Base-by-base conservation (phyloP, 92 coral and sea anemone genomes). In the Virgularia gustaviana region DNA sequence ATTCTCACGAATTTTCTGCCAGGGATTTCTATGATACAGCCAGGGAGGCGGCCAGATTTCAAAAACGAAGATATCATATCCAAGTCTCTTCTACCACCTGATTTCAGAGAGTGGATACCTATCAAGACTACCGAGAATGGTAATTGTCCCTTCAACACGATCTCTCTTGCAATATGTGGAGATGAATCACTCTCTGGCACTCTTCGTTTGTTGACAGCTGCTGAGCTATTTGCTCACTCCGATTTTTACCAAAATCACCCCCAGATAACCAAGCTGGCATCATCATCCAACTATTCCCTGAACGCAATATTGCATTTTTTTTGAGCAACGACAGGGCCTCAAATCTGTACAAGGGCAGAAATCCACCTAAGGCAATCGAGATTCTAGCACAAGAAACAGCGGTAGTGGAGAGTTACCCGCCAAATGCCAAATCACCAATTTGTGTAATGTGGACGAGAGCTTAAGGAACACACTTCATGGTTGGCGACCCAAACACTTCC, bases 141-240 rank as follows among this genome's bases (percentile, higher is more conserved):
- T n/a, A n/a, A n/a, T n/a, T n/a, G n/a, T n/a, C n/a, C n/a, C n/a
- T n/a, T n/a, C n/a, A 41, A 74, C 33, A 42, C 72, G 16, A 71
- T 37, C 20, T 76, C 75, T 8, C 4, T 70, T 57, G 57, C 58
- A 15, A 57, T 78, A 55, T 51, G 32, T 11, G 78, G 83, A 13
- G 73, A 79, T 24, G 78, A 70, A 58, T 54, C 68, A 0, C 72
- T 78, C 43, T 35, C 83, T 23, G 34, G 70, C 15, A 31, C 53
- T 78, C 83, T 78, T 28, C 71, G 83, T 34, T 31, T 78, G 78
- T 19, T 78, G 12, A 78, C 83, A 35, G 83, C 44, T 4, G 22
- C 62, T 13, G 63, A 79, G 31, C 25, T 71, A 36, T 79, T 79
- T 34, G 72, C 79, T 6, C 6, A 79, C 38, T 35, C 72, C 11